Percentiles rank a stretch among this genome's conserved stretches.
phyloP scores from a whole-genome alignment of 2,797 vertebrate genomes.

The Epinephelus coioides region DNA sequence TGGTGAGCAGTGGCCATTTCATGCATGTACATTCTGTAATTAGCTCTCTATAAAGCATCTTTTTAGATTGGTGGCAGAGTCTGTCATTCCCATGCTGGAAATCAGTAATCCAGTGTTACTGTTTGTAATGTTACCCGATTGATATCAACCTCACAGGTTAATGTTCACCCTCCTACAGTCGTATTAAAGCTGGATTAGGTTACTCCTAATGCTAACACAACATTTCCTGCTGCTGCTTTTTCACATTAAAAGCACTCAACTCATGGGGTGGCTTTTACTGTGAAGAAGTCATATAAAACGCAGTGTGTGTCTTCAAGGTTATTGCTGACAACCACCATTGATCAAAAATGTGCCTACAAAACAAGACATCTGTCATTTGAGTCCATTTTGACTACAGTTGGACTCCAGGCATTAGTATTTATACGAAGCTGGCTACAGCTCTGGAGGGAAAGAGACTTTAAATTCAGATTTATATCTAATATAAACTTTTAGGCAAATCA shows the following conservation, averaged over 20 bases:
- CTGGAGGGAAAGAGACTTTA: neutral
- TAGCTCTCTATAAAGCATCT: neutral
- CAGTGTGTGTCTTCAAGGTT: neutral
- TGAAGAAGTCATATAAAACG: neutral
- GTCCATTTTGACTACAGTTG: neutral
- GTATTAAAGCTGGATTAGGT: neutral
- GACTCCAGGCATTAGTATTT: neutral
- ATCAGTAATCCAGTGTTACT: neutral
- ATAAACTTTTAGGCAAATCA: neutral
- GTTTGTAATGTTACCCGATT: neutral
- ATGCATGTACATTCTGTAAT: neutral
- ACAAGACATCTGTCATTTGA: neutral
- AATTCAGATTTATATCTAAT: neutral
- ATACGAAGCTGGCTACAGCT: neutral
- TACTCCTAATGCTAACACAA: neutral
- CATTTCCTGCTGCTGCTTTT: neutral
- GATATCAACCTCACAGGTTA: neutral
- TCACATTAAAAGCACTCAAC: neutral
- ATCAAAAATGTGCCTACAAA: slow-evolving; percentile 1
- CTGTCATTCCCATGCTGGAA: neutral
- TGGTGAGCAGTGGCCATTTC: neutral
- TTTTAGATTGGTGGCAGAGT: neutral
- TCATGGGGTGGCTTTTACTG: neutral
- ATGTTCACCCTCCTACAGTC: neutral
- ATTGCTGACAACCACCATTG: neutral